Conservation (phyloP, 2,113 vertebrate species). For the Micromys minutus region DNA sequence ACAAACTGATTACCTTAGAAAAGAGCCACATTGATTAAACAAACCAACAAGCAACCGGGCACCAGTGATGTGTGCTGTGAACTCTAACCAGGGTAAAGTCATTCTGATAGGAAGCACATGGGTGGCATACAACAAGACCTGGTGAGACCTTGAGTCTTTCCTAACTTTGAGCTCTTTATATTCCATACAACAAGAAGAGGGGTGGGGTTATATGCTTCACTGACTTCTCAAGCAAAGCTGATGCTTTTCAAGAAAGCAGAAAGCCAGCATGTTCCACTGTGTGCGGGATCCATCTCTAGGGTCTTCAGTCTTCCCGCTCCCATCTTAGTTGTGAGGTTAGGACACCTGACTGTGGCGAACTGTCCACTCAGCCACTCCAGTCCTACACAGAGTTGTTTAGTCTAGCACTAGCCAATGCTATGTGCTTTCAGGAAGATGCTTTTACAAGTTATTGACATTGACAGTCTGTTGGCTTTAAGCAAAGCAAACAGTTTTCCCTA, state of each 20-base stretch:
- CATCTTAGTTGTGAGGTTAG: background rate
- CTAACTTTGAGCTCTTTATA: background rate
- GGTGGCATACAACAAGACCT: background rate
- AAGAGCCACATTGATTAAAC: slow-evolving; percentile 15
- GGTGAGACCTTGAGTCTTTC: background rate
- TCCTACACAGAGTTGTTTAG: accelerated
- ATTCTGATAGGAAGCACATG: background rate
- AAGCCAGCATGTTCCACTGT: background rate
- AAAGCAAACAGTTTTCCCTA: background rate
- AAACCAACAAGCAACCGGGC: background rate
- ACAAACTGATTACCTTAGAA: slow-evolving; percentile 5
- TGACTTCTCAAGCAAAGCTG: background rate
- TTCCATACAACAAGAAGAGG: background rate
- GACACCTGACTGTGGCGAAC: background rate
- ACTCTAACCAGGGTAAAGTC: background rate
- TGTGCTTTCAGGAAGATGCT: background rate
- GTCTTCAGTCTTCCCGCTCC: background rate
- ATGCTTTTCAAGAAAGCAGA: background rate
- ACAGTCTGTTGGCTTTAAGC: background rate
- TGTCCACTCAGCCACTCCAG: background rate
- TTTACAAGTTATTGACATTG: background rate
- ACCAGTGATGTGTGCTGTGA: background rate
- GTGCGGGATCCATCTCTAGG: background rate
- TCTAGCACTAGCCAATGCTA: no score
- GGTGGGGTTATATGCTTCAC: background rate